Base-by-base conservation (phyloP, 2,113 vertebrate species). In the Connochaetes taurinus region DNA sequence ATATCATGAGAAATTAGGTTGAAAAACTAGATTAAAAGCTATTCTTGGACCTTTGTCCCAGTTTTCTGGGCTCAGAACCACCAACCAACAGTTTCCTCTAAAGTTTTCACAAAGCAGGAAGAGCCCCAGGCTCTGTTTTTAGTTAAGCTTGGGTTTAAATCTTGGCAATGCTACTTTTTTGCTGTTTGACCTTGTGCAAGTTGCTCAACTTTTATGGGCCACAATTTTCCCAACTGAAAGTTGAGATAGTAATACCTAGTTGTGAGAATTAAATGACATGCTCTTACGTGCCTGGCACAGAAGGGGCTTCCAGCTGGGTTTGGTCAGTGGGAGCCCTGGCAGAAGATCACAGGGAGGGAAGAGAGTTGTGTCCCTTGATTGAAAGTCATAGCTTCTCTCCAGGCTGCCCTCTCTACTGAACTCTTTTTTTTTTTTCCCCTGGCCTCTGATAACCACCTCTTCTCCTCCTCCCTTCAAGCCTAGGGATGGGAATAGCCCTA, bases 1-100 rank as follows among this genome's bases (percentile, higher is more conserved):
- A 11, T 62, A 58, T 76, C 21, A 31, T 76, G 82, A 83, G n/a
- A 76, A 53, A 9, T 87, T 45, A 94, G 47, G 53, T 53, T 81
- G 82, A 53, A 96, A 91, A 91, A 84, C 67, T 90, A 90, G 71
- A 40, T 58, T 87, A 90, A 82, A 94, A 55, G 17, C 90, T 88
- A 78, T 80, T 87, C 85, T 86, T 74, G 16, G n/a, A 90, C 11
- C 23, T 80, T 40, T 76, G 64, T 99, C 98, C 82, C 84, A 83
- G 2, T 17, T 90, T 25, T 96, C 81, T 71, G 27, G 89, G 25
- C 71, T 84, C 43, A 67, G 25, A 76, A 76, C 33, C 31, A 93
- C 67, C 50, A 23, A 95, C 40, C 33, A 67, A 76, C 29, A 86
- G 29, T 88, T 80, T 40, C 85, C 76, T 67, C 33, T 60, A 43